Base-by-base conservation (phyloP, 2,888 invertebrate genomes). In the Trichopria drosophilae region DNA sequence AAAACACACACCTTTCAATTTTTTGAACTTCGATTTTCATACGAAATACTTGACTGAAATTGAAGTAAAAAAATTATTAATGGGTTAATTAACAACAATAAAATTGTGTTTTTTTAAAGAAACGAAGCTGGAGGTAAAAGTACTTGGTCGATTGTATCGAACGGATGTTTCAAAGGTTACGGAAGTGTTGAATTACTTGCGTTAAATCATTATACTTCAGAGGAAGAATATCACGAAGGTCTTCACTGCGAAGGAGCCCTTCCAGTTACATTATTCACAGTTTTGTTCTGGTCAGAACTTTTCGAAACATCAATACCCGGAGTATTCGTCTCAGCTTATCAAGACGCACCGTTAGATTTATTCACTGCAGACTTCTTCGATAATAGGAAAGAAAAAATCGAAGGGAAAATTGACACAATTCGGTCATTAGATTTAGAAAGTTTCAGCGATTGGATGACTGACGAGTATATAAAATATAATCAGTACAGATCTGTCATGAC, bases 221-320 rank as follows among this genome's bases (percentile, higher is more conserved):
- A 53, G 4, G 20, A 61, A 19, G 66, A 64, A 10, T 75, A 61
- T 49, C 20, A 37, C 2, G 36, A 58, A 3, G 67, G 70, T 4
- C 41, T 83, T n/a, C 90, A 90, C 69, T 86, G 84, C 66, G 90
- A 90, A 72, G 86, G 88, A 2, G 75, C 80, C 1, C 79, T 86
- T 12, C 78, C 87, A 5, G 77, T 78, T 3, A 80, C 82, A 1
- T 69, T 90, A 47, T 86, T 86, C 71, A 79, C 78, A 26, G 74
- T 87, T 0, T 73, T 88, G 6, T 89, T 92, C 73, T 93, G 91
- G 90, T 87, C 91, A 59, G 82, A 90, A 3, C 82, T 93, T 36
- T 88, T 84, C 63, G 69, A 75, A 47, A 59, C 71, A 9, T 78
- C 80, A 55, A 75, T 84, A 10, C 78, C 79, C 40, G 86, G 88